These are phyloP conservation scores for Anthonomus grandis DNA, from an alignment of 1,140 invertebrate genomes.

Conservation along the genomic window DNA sequence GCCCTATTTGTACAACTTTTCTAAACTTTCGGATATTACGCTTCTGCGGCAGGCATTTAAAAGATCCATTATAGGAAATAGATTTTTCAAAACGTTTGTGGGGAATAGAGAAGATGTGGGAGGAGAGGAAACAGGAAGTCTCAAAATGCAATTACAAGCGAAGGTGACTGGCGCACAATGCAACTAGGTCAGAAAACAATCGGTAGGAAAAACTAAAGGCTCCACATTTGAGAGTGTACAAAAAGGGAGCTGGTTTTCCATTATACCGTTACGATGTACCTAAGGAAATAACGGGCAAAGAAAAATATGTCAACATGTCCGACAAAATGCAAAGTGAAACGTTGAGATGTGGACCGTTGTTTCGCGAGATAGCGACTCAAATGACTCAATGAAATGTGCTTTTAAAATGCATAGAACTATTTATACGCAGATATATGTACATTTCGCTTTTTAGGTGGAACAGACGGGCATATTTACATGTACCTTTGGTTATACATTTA, in stretches of 20 bases:
- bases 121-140: no score
- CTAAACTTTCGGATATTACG: no score
- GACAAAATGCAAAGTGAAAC: conserved; percentile 21
- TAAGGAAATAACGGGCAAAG: conserved; percentile 22
- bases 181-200: conserved; percentile 16
- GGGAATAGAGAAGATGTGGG: no score
- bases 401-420: conserved; percentile 26
- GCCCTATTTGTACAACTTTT: no score
- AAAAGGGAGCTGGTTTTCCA: conserved; percentile 18
- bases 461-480: no score
- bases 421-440: conserved; percentile 5
- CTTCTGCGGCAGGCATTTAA: no score
- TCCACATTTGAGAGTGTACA: conserved; percentile 6
- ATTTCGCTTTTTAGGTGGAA: conserved; percentile 1
- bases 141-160: no score
- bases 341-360: conserved; percentile 23
- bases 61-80: no score
- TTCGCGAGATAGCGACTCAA: conserved; percentile 24
- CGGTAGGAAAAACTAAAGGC: no score
- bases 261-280: conserved; percentile 20
- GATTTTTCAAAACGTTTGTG: no score
- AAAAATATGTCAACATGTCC: conserved; percentile 26
- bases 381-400: conserved; percentile 19
- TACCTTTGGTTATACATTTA: no score
- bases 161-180: no score